Base-by-base conservation (phyloP, 2,797 vertebrate genomes). In the Trachops cirrhosus region DNA sequence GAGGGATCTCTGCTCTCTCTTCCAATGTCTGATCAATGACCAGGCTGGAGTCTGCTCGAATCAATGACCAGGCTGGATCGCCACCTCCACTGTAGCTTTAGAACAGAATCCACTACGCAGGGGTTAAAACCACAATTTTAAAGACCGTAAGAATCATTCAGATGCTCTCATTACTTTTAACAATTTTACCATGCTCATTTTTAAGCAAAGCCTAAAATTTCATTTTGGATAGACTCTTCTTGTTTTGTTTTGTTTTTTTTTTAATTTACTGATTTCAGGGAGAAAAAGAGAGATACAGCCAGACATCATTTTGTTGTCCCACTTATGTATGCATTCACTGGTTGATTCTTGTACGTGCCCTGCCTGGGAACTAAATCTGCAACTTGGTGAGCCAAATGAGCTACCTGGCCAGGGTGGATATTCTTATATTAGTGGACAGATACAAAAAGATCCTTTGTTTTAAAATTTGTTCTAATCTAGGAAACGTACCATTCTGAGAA, bases 161-260 rank as follows among this genome's bases (percentile, higher is more conserved):
- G 70, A 91, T 29, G 39, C 9, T 67, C 37, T 67, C 34, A 37
- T 80, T 71, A 89, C 39, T 68, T 89, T 37, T 71, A 79, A 62
- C 26, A 79, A 84, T 77, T 62, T 93, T 84, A 96, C 86, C 41
- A 89, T 41, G 59, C 37, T 64, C 46, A 83, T 73, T 93, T 96
- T 93, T 50, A 96, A 90, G 82, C 70, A 86, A 93, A 77, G 34
- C 62, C 59, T 73, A n/a, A 79, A 71, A 73, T 78, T 88, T 91
- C 52, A 92, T 71, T 59, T 52, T 95, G 54, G 39, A 74, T 68
- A 89, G 83, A 80, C 34, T 71, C 46, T 15, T 90, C 5, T 54
- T 22, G n/a, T n/a, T n/a, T n/a, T n/a, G n/a, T n/a, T n/a, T n/a
- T n/a, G 0, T 26, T 29, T 54, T 24, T 54, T 54, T 54, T 54